Evolutionary conservation across 2,113 vertebrate genomes (phyloP).

Genomic region (Promerops cafer): DNA sequence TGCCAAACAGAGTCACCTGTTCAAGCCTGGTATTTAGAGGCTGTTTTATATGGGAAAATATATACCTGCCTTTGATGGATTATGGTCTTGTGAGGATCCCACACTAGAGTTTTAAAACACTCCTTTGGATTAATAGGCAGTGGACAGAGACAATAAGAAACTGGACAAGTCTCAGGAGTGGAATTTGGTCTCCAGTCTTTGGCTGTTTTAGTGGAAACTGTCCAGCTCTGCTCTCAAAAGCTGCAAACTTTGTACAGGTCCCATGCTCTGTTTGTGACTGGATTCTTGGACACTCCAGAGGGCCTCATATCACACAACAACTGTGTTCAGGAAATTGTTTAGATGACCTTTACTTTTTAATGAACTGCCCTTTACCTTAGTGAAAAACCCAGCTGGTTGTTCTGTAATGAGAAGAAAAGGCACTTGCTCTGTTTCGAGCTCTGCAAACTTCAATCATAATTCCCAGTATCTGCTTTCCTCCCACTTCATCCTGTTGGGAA

Average conservation of each 20-base stretch:
- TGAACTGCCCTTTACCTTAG: not conserved
- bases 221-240: not conserved
- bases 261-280: not conserved
- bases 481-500: not conserved
- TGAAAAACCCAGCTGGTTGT: not conserved
- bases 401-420: not conserved
- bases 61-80: not conserved
- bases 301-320: rapidly evolving
- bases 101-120: not conserved
- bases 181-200: not conserved
- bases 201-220: not conserved
- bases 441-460: not conserved
- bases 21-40: not conserved
- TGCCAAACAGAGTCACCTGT: not conserved
- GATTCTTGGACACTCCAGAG: not conserved
- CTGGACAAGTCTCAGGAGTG: not conserved
- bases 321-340: not conserved
- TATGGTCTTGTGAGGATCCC: not conserved
- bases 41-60: not conserved
- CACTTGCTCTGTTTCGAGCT: not conserved
- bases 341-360: not conserved
- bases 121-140: not conserved
- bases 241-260: not conserved
- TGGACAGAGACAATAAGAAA: not conserved
- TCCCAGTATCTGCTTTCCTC: not conserved